phyloP scores from a whole-genome alignment of 92 coral and sea anemone genomes.

The Zoanthus sociatus region DNA sequence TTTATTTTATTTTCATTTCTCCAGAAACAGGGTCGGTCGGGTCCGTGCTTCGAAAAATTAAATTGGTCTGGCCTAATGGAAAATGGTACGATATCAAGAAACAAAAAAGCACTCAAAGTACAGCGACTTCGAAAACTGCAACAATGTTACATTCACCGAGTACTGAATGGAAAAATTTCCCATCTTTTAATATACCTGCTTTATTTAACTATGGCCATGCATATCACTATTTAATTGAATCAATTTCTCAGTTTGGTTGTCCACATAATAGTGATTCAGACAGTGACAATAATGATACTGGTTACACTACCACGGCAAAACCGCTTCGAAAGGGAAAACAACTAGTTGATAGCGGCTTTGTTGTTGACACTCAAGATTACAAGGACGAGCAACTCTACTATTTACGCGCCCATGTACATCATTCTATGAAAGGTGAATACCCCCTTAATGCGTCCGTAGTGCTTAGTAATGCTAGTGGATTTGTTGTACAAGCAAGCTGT shows the following conservation, averaged over 20 bases:
- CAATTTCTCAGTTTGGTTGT: background rate
- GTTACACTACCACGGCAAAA: slow-evolving; percentile 34
- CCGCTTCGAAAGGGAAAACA: slow-evolving; percentile 26
- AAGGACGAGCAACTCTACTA: no score
- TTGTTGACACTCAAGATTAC: slow-evolving; percentile 48
- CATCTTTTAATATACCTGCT: slow-evolving; percentile 48
- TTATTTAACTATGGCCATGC: slow-evolving; percentile 45
- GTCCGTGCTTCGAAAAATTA: no score
- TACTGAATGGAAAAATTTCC: no score
- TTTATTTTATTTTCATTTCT: no score
- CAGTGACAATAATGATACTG: background rate
- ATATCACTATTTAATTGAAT: slow-evolving; percentile 31
- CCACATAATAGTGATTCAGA: background rate
- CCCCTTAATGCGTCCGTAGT: slow-evolving; percentile 47
- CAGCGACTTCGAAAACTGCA: no score
- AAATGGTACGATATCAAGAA: slow-evolving; percentile 4
- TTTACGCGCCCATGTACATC: background rate
- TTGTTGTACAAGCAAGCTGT: no score
- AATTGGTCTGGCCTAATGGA: no score
- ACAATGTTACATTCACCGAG: no score
- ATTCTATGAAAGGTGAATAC: slow-evolving; percentile 51
- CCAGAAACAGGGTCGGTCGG: no score
- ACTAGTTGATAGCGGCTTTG: slow-evolving; percentile 8
- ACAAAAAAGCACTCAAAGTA: no score
- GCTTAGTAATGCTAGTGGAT: slow-evolving; percentile 52